Conservation (phyloP, 2,113 vertebrate genomes). For the Tragelaphus strepsiceros region DNA sequence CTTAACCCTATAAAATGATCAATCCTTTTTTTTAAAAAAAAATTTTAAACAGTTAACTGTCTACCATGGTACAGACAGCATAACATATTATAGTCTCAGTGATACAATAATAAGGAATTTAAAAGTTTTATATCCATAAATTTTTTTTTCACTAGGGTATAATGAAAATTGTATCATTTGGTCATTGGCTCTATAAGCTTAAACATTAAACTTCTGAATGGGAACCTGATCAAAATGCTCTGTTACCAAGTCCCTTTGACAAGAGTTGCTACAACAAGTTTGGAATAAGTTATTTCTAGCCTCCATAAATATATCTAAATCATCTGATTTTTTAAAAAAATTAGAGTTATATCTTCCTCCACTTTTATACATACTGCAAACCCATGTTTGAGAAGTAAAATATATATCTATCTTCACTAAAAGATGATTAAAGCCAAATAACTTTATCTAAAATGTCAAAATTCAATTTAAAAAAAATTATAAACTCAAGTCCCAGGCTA, state of each 20-base stretch:
- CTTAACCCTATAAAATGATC: not conserved
- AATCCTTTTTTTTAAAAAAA: not conserved
- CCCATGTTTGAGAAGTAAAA: not conserved
- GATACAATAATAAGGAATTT: not conserved
- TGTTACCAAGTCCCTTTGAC: not conserved
- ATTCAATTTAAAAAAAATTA: not conserved
- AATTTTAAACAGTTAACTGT: not conserved
- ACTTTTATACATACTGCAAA: not conserved
- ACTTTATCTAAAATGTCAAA: conserved; percentile 15
- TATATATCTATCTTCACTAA: not conserved
- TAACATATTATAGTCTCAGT: not conserved
- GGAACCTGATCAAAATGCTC: not conserved
- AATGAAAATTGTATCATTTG: not conserved
- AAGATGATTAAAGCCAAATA: not conserved
- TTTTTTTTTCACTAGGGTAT: not conserved
- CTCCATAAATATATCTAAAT: not conserved
- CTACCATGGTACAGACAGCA: not conserved
- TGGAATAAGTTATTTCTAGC: not conserved
- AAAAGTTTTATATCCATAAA: not conserved
- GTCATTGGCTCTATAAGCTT: not conserved
- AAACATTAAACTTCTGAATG: not conserved
- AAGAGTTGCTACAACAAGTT: not conserved
- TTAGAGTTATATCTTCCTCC: not conserved
- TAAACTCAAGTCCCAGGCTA: not conserved
- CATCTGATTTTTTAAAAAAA: not conserved